Evolutionary conservation across 1,140 invertebrate genomes (phyloP).

Genomic region (Sitophilus oryzae): DNA sequence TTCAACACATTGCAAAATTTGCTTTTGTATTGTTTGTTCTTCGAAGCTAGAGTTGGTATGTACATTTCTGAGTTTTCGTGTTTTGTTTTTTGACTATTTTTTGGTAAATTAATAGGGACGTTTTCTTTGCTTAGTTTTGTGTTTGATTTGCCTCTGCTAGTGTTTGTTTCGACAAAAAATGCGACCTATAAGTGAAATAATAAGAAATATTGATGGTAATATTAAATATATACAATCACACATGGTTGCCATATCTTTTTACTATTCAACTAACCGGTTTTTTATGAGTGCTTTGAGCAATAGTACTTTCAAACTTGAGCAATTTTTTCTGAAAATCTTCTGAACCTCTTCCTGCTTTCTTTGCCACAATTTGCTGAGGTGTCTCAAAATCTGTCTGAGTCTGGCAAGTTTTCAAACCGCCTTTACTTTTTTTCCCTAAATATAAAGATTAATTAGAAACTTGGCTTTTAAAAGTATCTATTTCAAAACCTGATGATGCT

Average conservation of each 20-base stretch:
- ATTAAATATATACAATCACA: not conserved
- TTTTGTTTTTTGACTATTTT: conserved; percentile 5
- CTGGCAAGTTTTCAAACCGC: conserved; percentile 36
- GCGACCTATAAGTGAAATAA: conserved; percentile 37
- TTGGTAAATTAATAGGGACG: conserved; percentile 42
- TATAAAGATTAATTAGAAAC: not conserved
- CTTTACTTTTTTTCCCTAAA: conserved; percentile 4
- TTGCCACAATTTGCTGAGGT: conserved; percentile 35
- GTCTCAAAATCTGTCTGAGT: conserved; percentile 43
- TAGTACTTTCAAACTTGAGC: conserved; percentile 38
- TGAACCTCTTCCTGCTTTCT: conserved; percentile 36
- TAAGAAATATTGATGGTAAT: conserved; percentile 10
- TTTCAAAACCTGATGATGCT: too few species aligned
- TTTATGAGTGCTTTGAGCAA: conserved; percentile 27
- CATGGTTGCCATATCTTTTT: not conserved
- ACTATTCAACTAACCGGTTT: conserved; percentile 21
- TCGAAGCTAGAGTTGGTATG: conserved; percentile 50
- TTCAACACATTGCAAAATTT: conserved; percentile 45
- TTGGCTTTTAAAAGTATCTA: too few species aligned
- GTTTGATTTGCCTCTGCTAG: conserved; percentile 39
- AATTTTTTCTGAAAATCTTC: conserved; percentile 42
- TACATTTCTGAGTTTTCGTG: conserved; percentile 39
- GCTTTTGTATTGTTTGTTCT: conserved; percentile 50
- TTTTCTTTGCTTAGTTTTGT: conserved; percentile 29
- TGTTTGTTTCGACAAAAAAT: conserved; percentile 49